These are phyloP conservation scores for Blennius ocellaris DNA, from an alignment of 2,113 vertebrate species.

Conservation along the genomic window DNA sequence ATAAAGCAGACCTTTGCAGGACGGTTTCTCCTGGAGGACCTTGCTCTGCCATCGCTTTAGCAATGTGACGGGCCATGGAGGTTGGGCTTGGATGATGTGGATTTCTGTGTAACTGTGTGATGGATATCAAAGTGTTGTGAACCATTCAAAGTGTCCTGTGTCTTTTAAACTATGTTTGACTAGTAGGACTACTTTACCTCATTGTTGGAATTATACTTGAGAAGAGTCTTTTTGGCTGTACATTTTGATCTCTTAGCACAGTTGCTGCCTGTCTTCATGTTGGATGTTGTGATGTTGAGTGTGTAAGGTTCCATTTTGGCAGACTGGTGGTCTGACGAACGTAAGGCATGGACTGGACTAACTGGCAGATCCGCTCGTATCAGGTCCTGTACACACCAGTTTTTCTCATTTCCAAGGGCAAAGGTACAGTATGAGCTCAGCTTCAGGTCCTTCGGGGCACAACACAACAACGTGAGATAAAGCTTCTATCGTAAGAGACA, in stretches of 20 bases:
- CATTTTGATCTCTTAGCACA: conserved; percentile 51
- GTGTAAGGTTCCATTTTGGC: conserved; percentile 31
- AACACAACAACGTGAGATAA: conserved; percentile 33
- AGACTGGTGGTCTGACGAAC: conserved; percentile 22
- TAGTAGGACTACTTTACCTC: conserved; percentile 68
- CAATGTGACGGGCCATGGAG: conserved; percentile 69
- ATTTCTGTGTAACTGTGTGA: conserved; percentile 65
- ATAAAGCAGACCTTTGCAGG: conserved; percentile 69
- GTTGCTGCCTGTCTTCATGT: conserved; percentile 26
- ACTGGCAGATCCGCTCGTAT: conserved; percentile 46
- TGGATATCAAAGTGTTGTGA: conserved; percentile 11
- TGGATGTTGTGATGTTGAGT: conserved; percentile 12
- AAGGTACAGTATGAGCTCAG: conserved; percentile 44
- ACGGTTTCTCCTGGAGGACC: conserved; percentile 63
- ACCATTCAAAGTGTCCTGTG: neutral
- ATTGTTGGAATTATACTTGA: conserved; percentile 72
- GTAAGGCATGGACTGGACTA: conserved; percentile 16
- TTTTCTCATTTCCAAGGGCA: conserved; percentile 43
- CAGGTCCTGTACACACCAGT: conserved; percentile 52
- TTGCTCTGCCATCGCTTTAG: conserved; percentile 80
- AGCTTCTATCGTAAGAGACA: neutral
- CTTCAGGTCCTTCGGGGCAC: conserved; percentile 65
- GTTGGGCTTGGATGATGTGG: conserved; percentile 37
- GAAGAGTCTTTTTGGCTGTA: conserved; percentile 47
- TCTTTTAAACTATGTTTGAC: neutral